phyloP scores from a whole-genome alignment of 2,797 vertebrate genomes.

The Ceryle rudis region DNA sequence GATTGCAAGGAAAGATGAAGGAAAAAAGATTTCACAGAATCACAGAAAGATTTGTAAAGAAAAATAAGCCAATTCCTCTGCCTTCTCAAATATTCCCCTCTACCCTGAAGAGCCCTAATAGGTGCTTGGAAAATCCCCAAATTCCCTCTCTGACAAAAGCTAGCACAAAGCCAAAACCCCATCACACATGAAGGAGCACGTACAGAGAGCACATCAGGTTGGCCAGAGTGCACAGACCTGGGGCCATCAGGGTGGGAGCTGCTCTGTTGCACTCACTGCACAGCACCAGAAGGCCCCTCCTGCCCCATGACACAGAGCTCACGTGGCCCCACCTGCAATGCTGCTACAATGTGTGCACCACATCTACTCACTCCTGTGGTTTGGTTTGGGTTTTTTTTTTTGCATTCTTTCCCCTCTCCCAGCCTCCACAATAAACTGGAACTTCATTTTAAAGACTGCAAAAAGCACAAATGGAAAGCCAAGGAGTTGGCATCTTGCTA shows the following conservation, averaged over 20 bases:
- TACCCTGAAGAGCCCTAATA: background rate
- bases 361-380: background rate
- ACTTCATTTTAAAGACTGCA: background rate
- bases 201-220: background rate
- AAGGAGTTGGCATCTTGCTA: background rate
- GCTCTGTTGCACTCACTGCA: accelerated
- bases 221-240: background rate
- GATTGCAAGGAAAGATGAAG: background rate
- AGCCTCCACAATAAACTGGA: background rate
- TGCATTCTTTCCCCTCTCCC: background rate
- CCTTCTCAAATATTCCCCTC: background rate
- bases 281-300: background rate
- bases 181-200: background rate
- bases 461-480: background rate
- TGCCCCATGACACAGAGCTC: background rate
- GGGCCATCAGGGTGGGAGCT: background rate
- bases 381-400: accelerated
- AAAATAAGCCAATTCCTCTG: background rate
- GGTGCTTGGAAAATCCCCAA: background rate
- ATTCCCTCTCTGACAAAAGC: background rate
- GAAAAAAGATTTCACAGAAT: background rate
- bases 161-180: background rate
- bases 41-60: background rate
- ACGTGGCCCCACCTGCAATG: background rate
- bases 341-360: background rate